Percentiles rank a stretch among this genome's conserved stretches.
phyloP scores from a whole-genome alignment of 2,888 invertebrate genomes.

The Dorcus parallelipipedus region DNA sequence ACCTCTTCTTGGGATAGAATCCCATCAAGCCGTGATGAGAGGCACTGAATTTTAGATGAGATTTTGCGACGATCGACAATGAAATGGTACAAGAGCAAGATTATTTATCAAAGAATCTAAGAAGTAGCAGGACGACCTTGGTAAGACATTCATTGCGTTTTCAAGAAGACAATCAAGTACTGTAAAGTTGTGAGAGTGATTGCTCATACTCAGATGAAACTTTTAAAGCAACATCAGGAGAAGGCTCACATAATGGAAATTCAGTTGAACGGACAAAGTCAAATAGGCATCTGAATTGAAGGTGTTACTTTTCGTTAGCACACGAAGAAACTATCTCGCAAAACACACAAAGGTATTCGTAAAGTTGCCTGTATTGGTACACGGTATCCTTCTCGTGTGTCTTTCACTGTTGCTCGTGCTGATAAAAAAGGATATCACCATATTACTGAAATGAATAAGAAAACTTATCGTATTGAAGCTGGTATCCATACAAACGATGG shows the following conservation, averaged over 20 bases:
- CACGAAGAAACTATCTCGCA: slow-evolving; percentile 98
- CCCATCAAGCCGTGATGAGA: slow-evolving; percentile 99
- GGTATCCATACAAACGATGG: slow-evolving; percentile 81
- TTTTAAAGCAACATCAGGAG: slow-evolving; percentile 97
- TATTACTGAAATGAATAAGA: slow-evolving; percentile 99
- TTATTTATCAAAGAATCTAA: slow-evolving; percentile 97
- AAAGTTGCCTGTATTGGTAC: slow-evolving; percentile 99
- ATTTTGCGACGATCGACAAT: slow-evolving; percentile 55
- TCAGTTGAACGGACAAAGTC: slow-evolving; percentile 98
- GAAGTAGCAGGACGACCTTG: slow-evolving; percentile 98
- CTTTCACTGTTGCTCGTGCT: slow-evolving; percentile 98
- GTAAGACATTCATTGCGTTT: slow-evolving; percentile 94
- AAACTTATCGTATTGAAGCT: slow-evolving; percentile 82
- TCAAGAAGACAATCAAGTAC: slow-evolving; percentile 97
- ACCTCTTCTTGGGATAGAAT: slow-evolving; percentile 98
- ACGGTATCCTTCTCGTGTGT: slow-evolving; percentile 99
- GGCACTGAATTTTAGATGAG: slow-evolving; percentile 99
- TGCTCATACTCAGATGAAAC: slow-evolving; percentile 98
- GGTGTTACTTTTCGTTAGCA: slow-evolving; percentile 99
- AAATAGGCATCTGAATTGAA: slow-evolving; percentile 89
- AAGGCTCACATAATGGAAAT: slow-evolving; percentile 99
- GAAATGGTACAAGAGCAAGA: too few relatives aligned
- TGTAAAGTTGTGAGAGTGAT: slow-evolving; percentile 95
- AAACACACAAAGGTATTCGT: slow-evolving; percentile 99
- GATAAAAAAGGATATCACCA: slow-evolving; percentile 99